These are phyloP conservation scores for Exephanes ischioxanthus DNA, from an alignment of 2,888 invertebrate species.

Conservation along the genomic window DNA sequence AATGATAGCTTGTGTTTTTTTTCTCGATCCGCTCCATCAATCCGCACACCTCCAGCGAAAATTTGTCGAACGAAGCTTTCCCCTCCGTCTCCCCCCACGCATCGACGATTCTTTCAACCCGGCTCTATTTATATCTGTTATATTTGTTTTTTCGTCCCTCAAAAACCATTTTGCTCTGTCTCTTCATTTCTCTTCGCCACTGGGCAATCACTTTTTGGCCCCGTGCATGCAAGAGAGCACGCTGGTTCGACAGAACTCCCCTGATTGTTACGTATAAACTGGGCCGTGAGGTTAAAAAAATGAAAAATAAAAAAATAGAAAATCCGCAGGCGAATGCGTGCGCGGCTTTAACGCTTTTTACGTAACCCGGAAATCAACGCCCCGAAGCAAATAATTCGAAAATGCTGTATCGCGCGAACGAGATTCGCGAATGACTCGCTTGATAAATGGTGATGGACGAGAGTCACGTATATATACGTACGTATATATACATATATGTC, in stretches of 20 bases:
- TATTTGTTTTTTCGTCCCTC: background rate
- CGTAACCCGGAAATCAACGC: slow-evolving; percentile 41
- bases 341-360: slow-evolving; percentile 11
- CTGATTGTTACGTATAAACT: slow-evolving; percentile 20
- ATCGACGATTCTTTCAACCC: slow-evolving; percentile 19
- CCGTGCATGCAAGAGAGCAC: background rate
- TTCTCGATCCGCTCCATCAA: background rate
- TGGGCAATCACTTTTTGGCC: slow-evolving; percentile 33
- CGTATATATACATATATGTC: background rate
- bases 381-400: slow-evolving; percentile 39
- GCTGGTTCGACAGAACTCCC: slow-evolving; percentile 20
- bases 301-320: background rate
- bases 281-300: background rate
- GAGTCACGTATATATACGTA: background rate
- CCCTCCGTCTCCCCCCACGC: background rate
- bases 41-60: background rate
- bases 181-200: slow-evolving; percentile 7
- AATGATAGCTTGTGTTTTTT: background rate
- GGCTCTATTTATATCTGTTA: background rate
- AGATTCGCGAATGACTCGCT: slow-evolving; percentile 26
- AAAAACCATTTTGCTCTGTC: background rate
- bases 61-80: background rate
- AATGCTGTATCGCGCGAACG: slow-evolving; percentile 10
- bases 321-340: background rate
- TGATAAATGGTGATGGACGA: slow-evolving; percentile 47